phyloP scores from a whole-genome alignment of 1,140 invertebrate genomes.

The Hesperophylax magnus region DNA sequence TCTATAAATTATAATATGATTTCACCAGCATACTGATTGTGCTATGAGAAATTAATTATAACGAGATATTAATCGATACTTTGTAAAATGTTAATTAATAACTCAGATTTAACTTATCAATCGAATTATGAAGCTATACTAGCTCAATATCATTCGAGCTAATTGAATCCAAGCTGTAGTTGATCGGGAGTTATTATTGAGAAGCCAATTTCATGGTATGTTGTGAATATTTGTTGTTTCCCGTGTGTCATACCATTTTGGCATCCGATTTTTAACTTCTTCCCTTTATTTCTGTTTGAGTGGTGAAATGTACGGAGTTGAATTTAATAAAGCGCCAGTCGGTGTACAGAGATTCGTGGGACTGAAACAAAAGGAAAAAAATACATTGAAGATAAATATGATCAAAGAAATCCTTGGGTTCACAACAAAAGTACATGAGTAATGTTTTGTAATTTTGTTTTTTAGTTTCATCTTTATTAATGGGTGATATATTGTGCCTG shows the following conservation, averaged over 20 bases:
- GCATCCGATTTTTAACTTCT: neutral
- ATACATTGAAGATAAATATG: neutral
- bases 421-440: too few species aligned
- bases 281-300: neutral
- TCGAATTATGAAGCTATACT: neutral
- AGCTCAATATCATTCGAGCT: too few species aligned
- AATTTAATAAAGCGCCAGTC: too few species aligned
- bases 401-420: too few species aligned
- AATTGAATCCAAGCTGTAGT: too few species aligned
- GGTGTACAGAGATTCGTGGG: neutral
- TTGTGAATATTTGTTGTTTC: neutral
- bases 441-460: too few species aligned
- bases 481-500: too few species aligned
- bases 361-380: conserved; percentile 13
- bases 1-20: conserved; percentile 1
- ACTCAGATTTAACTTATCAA: neutral
- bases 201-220: neutral
- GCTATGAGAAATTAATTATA: too few species aligned
- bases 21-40: neutral
- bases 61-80: too few species aligned
- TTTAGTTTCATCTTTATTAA: too few species aligned
- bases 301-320: neutral
- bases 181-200: neutral
- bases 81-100: neutral
- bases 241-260: conserved; percentile 33